Conservation (phyloP, 2,113 vertebrate genomes). For the Cavia aperea region DNA sequence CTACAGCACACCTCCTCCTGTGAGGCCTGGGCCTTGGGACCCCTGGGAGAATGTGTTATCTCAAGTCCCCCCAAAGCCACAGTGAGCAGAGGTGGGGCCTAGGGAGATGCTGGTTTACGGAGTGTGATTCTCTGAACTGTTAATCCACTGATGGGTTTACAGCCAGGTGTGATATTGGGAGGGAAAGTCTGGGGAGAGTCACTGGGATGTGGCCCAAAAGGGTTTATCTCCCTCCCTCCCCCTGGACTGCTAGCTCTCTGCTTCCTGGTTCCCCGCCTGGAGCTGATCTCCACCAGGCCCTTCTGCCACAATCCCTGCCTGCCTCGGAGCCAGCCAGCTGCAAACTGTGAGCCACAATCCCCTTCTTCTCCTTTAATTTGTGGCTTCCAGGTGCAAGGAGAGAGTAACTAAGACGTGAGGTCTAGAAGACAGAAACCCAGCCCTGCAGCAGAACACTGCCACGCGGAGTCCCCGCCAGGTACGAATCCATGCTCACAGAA, state of each 20-base stretch:
- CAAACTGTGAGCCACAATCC: not conserved
- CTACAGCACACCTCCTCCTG: not conserved
- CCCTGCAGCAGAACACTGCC: not conserved
- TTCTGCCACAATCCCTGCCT: not conserved
- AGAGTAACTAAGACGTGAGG: not conserved
- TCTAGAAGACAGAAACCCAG: not conserved
- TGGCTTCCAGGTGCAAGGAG: not conserved
- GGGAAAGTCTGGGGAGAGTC: not conserved
- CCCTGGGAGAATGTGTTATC: not conserved
- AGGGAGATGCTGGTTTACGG: not conserved
- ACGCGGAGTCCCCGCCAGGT: fast-evolving
- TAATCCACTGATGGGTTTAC: not conserved
- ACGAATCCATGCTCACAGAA: not conserved
- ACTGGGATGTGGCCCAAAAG: not conserved
- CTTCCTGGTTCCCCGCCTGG: not conserved
- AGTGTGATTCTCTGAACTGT: not conserved
- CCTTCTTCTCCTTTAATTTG: not conserved
- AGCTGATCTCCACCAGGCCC: not conserved
- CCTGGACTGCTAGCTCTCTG: not conserved
- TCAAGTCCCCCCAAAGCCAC: not conserved
- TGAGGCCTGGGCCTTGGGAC: not conserved
- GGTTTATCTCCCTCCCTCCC: not conserved
- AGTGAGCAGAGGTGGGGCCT: not conserved
- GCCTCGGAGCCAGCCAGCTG: not conserved
- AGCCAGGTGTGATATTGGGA: not conserved